Evolutionary conservation across 2,797 vertebrate species (phyloP).

Genomic region (Diplodus sargus): DNA sequence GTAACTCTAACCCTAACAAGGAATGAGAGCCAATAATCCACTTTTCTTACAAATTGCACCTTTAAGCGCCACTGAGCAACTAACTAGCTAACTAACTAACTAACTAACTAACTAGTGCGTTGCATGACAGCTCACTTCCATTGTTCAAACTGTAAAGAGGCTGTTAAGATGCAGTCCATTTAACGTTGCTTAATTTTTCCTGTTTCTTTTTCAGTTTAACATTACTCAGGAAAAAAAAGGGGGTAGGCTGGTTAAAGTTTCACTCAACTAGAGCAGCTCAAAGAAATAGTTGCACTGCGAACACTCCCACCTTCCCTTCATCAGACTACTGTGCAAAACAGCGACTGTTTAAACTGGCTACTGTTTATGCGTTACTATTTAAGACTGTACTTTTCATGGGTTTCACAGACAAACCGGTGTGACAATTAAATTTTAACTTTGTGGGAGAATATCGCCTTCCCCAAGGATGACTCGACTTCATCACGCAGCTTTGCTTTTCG

Average conservation of each 20-base stretch:
- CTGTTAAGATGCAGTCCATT: neutral
- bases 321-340: neutral
- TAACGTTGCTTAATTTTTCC: neutral
- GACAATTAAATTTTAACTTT: neutral
- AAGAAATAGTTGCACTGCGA: constrained; percentile 9
- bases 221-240: neutral
- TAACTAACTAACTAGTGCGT: too few species aligned
- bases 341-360: neutral
- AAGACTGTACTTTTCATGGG: neutral
- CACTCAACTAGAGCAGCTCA: constrained; percentile 9
- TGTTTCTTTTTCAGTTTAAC: constrained; percentile 10
- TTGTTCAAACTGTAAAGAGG: neutral
- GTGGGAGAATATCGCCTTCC: neutral
- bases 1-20: too few species aligned
- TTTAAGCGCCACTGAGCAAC: neutral
- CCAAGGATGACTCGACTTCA: neutral
- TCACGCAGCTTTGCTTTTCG: neutral
- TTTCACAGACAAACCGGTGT: neutral
- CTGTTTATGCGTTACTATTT: constrained; percentile 2
- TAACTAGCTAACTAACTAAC: neutral
- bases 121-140: neutral
- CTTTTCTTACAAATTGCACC: too few species aligned
- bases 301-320: constrained; percentile 3
- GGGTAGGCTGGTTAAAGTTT: constrained; percentile 9
- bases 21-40: too few species aligned